Evolutionary conservation across 2,113 vertebrate species (phyloP).

Genomic region (Silurus glanis): DNA sequence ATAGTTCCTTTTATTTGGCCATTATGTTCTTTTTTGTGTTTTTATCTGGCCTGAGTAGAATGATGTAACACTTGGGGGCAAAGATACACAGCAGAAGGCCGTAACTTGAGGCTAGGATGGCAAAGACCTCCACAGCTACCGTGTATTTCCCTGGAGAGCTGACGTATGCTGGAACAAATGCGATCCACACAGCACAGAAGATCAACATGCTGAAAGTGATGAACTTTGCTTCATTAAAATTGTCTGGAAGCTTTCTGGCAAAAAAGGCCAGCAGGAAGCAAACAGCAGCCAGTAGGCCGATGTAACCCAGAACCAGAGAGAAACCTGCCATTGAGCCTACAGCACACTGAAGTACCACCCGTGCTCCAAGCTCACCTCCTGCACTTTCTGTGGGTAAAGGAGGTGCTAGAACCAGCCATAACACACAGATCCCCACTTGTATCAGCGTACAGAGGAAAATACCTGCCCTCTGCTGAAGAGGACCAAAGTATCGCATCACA

Average conservation of each 20-base stretch:
- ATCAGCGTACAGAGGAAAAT: conserved; percentile 59
- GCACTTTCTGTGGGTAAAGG: conserved; percentile 54
- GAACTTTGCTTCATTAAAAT: conserved; percentile 65
- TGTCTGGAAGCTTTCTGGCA: conserved; percentile 59
- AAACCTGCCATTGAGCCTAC: conserved; percentile 60
- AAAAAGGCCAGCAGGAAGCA: conserved; percentile 63
- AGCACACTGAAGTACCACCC: conserved; percentile 62
- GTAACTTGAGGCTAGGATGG: conserved; percentile 61
- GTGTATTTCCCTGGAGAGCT: conserved; percentile 60
- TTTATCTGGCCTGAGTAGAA: conserved; percentile 59
- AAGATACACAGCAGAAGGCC: conserved; percentile 60
- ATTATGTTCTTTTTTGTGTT: conserved; percentile 63
- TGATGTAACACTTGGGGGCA: conserved; percentile 58
- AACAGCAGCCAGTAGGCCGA: conserved; percentile 57
- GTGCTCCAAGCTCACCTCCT: conserved; percentile 51
- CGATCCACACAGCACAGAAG: conserved; percentile 59
- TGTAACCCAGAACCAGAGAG: conserved; percentile 60
- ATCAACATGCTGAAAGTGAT: conserved; percentile 70
- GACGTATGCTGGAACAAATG: conserved; percentile 59
- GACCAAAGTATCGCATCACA: conserved; percentile 60
- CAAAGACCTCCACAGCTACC: conserved; percentile 59
- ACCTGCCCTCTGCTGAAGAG: conserved; percentile 55
- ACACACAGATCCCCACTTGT: conserved; percentile 62
- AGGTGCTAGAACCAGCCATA: conserved; percentile 58
- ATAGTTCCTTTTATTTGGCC: conserved; percentile 39